phyloP scores from a whole-genome alignment of 2,888 invertebrate species.

The Drosophila affinis region DNA sequence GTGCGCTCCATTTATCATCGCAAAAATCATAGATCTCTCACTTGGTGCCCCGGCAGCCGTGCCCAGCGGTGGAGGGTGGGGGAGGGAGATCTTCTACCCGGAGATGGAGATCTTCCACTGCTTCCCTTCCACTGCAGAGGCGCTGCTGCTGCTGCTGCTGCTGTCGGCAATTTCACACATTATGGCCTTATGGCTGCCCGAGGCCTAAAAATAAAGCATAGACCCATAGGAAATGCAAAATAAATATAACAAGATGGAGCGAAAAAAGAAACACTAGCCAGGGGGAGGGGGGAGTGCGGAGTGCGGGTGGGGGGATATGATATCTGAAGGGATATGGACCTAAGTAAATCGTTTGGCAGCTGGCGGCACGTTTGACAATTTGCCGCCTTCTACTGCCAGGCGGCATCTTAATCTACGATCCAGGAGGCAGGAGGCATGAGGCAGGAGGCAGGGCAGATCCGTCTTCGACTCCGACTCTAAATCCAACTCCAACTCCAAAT shows the following conservation, averaged over 20 bases:
- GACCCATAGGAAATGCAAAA: slow-evolving; percentile 30
- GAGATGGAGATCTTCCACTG: neutral
- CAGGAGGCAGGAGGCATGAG: neutral
- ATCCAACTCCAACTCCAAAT: slow-evolving; percentile 46
- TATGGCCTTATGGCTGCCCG: slow-evolving; percentile 32
- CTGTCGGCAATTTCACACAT: slow-evolving; percentile 70
- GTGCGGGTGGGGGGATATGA: neutral
- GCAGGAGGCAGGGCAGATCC: slow-evolving; percentile 7
- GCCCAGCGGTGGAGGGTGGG: no score
- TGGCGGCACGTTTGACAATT: slow-evolving; percentile 71
- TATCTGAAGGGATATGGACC: slow-evolving; percentile 25
- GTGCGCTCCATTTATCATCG: slow-evolving; percentile 24
- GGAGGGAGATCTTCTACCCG: neutral
- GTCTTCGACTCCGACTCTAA: slow-evolving; percentile 35
- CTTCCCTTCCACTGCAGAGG: neutral
- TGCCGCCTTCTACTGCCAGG: slow-evolving; percentile 57
- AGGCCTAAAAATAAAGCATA: slow-evolving; percentile 50
- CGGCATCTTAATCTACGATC: slow-evolving; percentile 43
- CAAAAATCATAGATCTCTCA: slow-evolving; percentile 23
- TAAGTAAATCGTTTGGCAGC: slow-evolving; percentile 65
- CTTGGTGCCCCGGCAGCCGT: neutral
- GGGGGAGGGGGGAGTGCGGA: no score
- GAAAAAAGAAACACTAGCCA: slow-evolving; percentile 2
- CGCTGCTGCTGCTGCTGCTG: slow-evolving; percentile 48
- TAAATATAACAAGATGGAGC: slow-evolving; percentile 45